Percentiles rank a stretch among this genome's conserved stretches.
phyloP scores from a whole-genome alignment of 2,113 vertebrate genomes.

The Sceloporus tristichus region DNA sequence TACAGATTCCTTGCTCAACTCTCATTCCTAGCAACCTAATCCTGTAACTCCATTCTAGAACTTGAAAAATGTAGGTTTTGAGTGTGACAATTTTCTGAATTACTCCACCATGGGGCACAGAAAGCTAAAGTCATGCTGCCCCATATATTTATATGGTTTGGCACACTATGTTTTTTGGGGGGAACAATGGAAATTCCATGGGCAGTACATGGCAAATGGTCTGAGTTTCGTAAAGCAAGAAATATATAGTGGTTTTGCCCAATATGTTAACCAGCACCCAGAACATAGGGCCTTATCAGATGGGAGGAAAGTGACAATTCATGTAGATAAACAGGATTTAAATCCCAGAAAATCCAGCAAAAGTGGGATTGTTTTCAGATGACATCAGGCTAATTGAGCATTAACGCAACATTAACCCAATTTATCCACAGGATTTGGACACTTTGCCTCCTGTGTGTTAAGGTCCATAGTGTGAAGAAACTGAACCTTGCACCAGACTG shows the following conservation, averaged over 20 bases:
- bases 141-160: not conserved
- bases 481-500: too few relatives aligned
- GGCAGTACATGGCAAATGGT: not conserved
- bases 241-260: not conserved
- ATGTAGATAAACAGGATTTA: too few relatives aligned
- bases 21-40: not conserved
- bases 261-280: not conserved
- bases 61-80: not conserved
- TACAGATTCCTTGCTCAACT: not conserved
- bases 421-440: too few relatives aligned
- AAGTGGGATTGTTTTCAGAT: too few relatives aligned
- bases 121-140: not conserved
- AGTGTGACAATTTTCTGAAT: not conserved
- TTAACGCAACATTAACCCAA: too few relatives aligned
- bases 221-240: not conserved
- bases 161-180: not conserved
- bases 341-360: too few relatives aligned
- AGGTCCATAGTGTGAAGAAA: too few relatives aligned
- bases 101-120: too few relatives aligned
- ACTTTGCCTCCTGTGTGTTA: too few relatives aligned
- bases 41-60: not conserved
- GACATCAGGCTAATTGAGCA: too few relatives aligned
- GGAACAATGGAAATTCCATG: not conserved
- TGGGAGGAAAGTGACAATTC: too few relatives aligned
- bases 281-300: not conserved